Conservation (phyloP, 1,140 invertebrate genomes). For the Zaprionus africanus region DNA sequence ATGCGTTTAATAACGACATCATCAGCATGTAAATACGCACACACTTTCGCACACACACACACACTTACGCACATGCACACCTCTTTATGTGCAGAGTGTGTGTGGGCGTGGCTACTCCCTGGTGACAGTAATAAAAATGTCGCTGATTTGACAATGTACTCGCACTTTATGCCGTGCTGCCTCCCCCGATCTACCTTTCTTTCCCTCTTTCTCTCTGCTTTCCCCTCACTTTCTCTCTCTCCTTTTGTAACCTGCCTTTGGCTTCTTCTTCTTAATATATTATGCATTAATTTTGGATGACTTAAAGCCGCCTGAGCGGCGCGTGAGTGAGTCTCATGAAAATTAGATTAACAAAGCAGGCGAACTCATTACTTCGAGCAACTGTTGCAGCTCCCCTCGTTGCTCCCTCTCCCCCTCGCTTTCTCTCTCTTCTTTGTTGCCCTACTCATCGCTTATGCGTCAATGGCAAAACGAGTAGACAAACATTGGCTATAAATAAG, state of each 20-base stretch:
- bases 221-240: neutral
- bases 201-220: neutral
- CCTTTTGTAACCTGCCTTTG: slow-evolving; percentile 20
- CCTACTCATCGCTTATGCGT: slow-evolving; percentile 53
- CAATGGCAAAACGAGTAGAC: slow-evolving; percentile 67
- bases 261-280: slow-evolving; percentile 48
- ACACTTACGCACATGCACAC: slow-evolving; percentile 15
- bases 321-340: slow-evolving; percentile 25
- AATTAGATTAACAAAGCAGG: slow-evolving; percentile 44
- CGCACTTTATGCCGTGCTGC: slow-evolving; percentile 54
- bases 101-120: slow-evolving; percentile 21
- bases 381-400: slow-evolving; percentile 59
- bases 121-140: slow-evolving; percentile 76
- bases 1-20: slow-evolving; percentile 83
- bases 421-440: slow-evolving; percentile 28
- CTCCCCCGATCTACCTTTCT: neutral
- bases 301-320: slow-evolving; percentile 41
- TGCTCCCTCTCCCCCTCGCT: neutral
- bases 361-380: slow-evolving; percentile 41
- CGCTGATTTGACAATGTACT: slow-evolving; percentile 79
- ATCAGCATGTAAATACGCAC: slow-evolving; percentile 68
- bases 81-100: slow-evolving; percentile 22
- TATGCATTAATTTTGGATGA: slow-evolving; percentile 72
- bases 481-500: slow-evolving; percentile 80
- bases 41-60: slow-evolving; percentile 20